Evolutionary conservation across 2,797 vertebrate species (phyloP), one percentile per base, ranked within the genome.

Genomic region (Sebastolobus alascanus): DNA sequence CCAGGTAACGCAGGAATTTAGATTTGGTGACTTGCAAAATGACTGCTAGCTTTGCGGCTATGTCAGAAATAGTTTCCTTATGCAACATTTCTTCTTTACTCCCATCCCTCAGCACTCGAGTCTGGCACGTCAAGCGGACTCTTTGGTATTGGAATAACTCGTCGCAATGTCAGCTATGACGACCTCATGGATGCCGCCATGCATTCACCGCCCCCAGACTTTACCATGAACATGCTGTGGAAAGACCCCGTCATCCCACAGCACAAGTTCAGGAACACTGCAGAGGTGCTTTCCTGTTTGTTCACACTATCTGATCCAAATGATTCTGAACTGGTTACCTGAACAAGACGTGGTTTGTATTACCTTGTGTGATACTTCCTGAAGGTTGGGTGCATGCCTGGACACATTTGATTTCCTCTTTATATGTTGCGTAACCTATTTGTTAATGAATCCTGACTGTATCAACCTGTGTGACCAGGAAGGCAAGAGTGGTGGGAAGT

Each of bases 201-300:
- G 94, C 96, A 97, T 54, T 97, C 98, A 40, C 97, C 97, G 11
- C 97, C 98, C 35, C 59, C 96, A 1, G 97, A 99, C 93, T 87
- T 98, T 87, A 93, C 91, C 78, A 93, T 95, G 79, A 96, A 90
- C 93, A 95, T 95, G 60, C 90, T 97, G 4, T 99, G 98, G 98
- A 97, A 95, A 88, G 94, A 97, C 20, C 98, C 98, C 1, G 91
- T 99, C 80, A 97, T 98, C 83, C 97, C 98, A 46, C 96, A 96
- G 80, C 96, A 97, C 94, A 98, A 96, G 92, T 99, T 97, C 90
- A 95, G 97, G 81, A 94, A 95, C 84, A 94, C 96, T 9, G 91
- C 93, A 82, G 96, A 98, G 98, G 98, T 99, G 93, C 73, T 59
- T 70, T 8, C 10, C 22, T 22, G 16, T 74, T 82, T 79, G 12